A percentile compares a stretch with the other conserved stretches of the same genome.
These are phyloP conservation scores for Pseudococcus viburni DNA, from an alignment of 2,888 invertebrate species.

Conservation along the genomic window DNA sequence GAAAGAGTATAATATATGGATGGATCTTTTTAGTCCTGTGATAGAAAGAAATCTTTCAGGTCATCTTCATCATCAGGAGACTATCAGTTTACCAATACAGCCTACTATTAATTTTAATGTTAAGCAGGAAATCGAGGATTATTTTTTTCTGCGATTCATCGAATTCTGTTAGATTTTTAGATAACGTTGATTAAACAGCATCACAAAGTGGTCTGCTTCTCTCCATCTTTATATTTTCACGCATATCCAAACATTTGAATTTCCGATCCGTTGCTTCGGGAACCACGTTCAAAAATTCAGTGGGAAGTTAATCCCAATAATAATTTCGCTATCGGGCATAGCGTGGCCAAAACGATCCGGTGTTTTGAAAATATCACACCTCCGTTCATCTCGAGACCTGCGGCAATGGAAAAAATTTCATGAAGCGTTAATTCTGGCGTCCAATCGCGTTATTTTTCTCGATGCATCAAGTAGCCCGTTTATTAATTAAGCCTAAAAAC, in stretches of 20 bases:
- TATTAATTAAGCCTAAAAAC: constrained; percentile 45
- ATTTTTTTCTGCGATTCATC: no score
- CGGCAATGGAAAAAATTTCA: background rate
- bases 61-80: no score
- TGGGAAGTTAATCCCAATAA: background rate
- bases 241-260: background rate
- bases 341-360: background rate
- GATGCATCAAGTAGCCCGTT: constrained; percentile 43
- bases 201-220: no score
- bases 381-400: background rate
- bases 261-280: background rate
- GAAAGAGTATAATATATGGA: no score
- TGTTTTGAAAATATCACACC: constrained; percentile 14
- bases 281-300: background rate
- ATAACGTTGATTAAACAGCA: no score
- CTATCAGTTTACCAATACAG: no score
- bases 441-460: constrained; percentile 7
- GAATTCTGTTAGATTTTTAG: no score
- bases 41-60: no score
- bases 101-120: no score
- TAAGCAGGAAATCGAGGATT: no score
- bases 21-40: no score
- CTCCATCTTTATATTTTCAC: no score
- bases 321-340: background rate
- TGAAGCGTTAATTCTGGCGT: background rate